Conservation (phyloP, 2,888 invertebrate species). For the Aphodius granarius region DNA sequence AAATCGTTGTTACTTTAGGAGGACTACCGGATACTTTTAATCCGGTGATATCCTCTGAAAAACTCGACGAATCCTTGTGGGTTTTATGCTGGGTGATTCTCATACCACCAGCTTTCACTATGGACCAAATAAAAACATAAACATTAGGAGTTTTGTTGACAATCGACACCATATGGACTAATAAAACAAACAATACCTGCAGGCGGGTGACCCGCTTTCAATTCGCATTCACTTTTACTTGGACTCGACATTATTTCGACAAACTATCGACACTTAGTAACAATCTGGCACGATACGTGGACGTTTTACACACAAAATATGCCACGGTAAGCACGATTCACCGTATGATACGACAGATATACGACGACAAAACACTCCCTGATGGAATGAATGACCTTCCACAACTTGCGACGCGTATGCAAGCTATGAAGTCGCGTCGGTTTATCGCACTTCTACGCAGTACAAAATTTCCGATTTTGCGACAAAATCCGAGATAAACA, state of each 20-base stretch:
- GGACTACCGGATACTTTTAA: slow-evolving; percentile 76
- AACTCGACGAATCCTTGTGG: slow-evolving; percentile 65
- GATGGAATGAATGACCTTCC: slow-evolving; percentile 27
- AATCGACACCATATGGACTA: slow-evolving; percentile 17
- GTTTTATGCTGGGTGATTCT: slow-evolving; percentile 86
- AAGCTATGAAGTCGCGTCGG: not conserved
- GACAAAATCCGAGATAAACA: not conserved
- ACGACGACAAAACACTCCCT: not conserved
- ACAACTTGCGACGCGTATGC: slow-evolving; percentile 11
- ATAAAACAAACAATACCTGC: slow-evolving; percentile 73
- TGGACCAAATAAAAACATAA: slow-evolving; percentile 16
- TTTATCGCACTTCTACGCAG: not conserved
- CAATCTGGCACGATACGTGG: not conserved
- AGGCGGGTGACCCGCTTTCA: slow-evolving; percentile 87
- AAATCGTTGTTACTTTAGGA: slow-evolving; percentile 74
- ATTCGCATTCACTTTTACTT: slow-evolving; percentile 67
- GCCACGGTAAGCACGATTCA: slow-evolving; percentile 14
- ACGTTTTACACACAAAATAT: not conserved
- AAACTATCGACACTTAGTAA: slow-evolving; percentile 4
- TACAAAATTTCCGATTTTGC: not conserved
- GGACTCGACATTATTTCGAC: slow-evolving; percentile 55
- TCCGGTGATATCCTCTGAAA: slow-evolving; percentile 72
- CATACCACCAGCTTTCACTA: slow-evolving; percentile 93
- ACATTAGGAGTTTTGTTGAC: slow-evolving; percentile 3
- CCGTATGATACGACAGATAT: not conserved